Percentiles rank a stretch among this genome's conserved stretches.
Conservation (phyloP, 2,797 vertebrate species). For the Chrysocyon brachyurus region DNA sequence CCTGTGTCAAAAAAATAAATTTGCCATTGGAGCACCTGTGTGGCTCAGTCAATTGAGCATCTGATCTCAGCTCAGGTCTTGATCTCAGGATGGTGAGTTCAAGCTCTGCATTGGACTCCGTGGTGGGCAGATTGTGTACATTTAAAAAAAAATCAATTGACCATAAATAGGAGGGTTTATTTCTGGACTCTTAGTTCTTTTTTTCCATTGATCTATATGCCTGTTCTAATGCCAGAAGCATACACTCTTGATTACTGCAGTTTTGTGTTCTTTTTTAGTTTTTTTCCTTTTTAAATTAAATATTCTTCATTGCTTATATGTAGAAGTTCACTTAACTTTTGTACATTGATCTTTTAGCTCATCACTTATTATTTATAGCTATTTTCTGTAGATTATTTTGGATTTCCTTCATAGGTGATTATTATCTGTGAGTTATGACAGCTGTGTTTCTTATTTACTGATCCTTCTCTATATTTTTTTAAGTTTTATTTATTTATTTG, state of each 20-base stretch:
- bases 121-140: neutral
- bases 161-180: neutral
- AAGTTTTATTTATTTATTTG: neutral
- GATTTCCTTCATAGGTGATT: neutral
- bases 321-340: constrained; percentile 2
- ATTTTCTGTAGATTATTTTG: neutral
- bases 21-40: neutral
- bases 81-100: neutral
- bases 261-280: neutral
- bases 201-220: neutral
- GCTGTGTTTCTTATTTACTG: neutral
- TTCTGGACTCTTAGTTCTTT: neutral
- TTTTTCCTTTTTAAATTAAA: neutral
- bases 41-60: neutral
- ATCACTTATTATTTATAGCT: neutral
- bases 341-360: neutral
- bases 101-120: neutral
- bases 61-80: neutral
- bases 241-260: neutral
- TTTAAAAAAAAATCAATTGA: neutral
- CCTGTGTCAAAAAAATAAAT: neutral
- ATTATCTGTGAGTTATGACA: neutral
- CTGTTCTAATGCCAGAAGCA: neutral
- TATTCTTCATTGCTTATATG: rapidly evolving
- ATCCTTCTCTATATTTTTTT: neutral